Conservation (phyloP, 2,888 invertebrate genomes). For the Apeira syringaria region DNA sequence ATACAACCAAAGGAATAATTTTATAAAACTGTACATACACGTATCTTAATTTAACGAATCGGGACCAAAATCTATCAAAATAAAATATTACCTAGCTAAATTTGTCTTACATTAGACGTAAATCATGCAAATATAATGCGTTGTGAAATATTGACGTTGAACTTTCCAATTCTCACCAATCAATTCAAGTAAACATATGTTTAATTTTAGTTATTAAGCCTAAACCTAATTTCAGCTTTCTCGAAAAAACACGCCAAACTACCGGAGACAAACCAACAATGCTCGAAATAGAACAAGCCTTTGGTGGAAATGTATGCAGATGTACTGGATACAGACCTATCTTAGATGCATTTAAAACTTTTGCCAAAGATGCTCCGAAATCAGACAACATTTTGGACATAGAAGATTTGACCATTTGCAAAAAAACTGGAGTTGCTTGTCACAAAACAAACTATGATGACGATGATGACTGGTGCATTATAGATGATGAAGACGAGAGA, state of each 20-base stretch:
- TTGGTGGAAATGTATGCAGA: constrained; percentile 88
- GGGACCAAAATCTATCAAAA: too few species aligned
- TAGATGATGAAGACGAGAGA: constrained; percentile 18
- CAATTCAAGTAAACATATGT: too few species aligned
- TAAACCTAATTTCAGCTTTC: constrained; percentile 63
- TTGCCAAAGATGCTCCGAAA: constrained; percentile 70
- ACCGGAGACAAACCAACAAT: constrained; percentile 71
- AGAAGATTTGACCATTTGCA: constrained; percentile 46
- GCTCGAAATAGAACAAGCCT: constrained; percentile 86
- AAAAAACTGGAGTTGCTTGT: constrained; percentile 33
- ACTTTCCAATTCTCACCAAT: too few species aligned
- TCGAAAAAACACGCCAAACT: constrained; percentile 40
- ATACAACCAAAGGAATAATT: too few species aligned
- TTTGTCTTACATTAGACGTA: too few species aligned
- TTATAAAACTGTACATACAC: too few species aligned
- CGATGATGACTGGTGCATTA: constrained; percentile 31
- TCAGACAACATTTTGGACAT: constrained; percentile 43
- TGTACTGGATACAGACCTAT: constrained; percentile 89
- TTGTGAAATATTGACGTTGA: too few species aligned
- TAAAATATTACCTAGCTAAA: too few species aligned
- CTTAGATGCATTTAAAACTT: constrained; percentile 84
- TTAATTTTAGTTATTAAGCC: too few species aligned
- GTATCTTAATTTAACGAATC: too few species aligned
- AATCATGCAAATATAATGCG: too few species aligned
- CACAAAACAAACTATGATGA: constrained; percentile 24